Percentiles rank a stretch among this genome's conserved stretches.
phyloP scores from a whole-genome alignment of 2,797 vertebrate species.

The Craterocephalus amniculus region DNA sequence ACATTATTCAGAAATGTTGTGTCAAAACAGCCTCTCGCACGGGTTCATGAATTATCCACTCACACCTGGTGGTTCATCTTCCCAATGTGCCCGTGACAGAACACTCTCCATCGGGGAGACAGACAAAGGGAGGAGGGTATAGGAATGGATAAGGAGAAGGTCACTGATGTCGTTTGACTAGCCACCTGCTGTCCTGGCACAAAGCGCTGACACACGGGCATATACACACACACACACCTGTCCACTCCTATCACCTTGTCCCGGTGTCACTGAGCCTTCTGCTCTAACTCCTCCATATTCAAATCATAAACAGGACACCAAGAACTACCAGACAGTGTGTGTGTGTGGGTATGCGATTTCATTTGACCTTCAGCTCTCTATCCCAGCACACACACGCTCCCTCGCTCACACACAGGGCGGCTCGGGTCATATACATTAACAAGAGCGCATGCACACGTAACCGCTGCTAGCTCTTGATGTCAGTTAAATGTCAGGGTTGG shows the following conservation, averaged over 20 bases:
- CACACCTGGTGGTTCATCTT: slow-evolving; percentile 54
- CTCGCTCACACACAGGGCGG: slow-evolving; percentile 30
- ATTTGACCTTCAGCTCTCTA: slow-evolving; percentile 75
- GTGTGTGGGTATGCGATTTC: slow-evolving; percentile 54
- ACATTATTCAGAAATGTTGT: slow-evolving; percentile 68
- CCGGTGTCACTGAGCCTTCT: slow-evolving; percentile 80
- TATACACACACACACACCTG: slow-evolving; percentile 63
- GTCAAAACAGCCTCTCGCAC: slow-evolving; percentile 60
- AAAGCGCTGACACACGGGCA: slow-evolving; percentile 68
- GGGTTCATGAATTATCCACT: slow-evolving; percentile 69
- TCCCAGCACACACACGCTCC: slow-evolving; percentile 31
- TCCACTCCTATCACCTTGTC: slow-evolving; percentile 79
- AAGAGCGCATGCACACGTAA: slow-evolving; percentile 45
- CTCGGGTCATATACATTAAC: slow-evolving; percentile 62
- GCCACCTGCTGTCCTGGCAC: slow-evolving; percentile 80
- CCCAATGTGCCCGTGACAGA: slow-evolving; percentile 27
- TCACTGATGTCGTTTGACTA: slow-evolving; percentile 77
- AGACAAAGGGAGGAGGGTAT: slow-evolving; percentile 53
- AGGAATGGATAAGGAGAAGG: slow-evolving; percentile 72
- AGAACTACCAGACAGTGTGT: slow-evolving; percentile 62
- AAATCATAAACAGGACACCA: slow-evolving; percentile 72
- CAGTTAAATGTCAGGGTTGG: slow-evolving; percentile 81
- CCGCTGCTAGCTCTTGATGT: slow-evolving; percentile 66
- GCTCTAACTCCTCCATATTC: slow-evolving; percentile 82
- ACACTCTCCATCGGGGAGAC: slow-evolving; percentile 40